These are phyloP conservation scores for Trichopoda pennipes DNA, from an alignment of 2,888 invertebrate species.

Conservation along the genomic window DNA sequence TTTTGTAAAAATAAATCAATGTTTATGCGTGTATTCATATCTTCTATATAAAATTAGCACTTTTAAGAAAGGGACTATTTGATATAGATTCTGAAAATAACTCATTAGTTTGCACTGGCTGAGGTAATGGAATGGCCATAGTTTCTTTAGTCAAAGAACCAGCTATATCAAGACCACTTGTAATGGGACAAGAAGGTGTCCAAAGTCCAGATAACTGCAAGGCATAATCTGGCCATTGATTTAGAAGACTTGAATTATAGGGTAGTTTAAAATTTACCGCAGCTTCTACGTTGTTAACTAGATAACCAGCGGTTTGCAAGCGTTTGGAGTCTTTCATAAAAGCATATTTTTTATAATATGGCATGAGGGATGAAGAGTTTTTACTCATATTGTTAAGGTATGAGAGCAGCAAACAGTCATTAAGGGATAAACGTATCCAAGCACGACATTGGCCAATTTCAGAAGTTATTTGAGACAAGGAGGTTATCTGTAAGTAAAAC, in stretches of 20 bases:
- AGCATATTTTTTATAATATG: slow-evolving; percentile 91
- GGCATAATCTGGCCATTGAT: slow-evolving; percentile 93
- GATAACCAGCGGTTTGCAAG: slow-evolving; percentile 88
- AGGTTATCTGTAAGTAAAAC: slow-evolving; percentile 83
- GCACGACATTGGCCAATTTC: slow-evolving; percentile 96
- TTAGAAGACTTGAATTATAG: slow-evolving; percentile 91
- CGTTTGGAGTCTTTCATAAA: slow-evolving; percentile 91
- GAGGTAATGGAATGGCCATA: slow-evolving; percentile 77
- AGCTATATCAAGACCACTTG: slow-evolving; percentile 90
- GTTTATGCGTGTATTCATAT: slow-evolving; percentile 76
- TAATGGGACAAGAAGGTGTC: slow-evolving; percentile 89
- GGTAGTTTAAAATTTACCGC: slow-evolving; percentile 88
- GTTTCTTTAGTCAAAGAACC: slow-evolving; percentile 83
- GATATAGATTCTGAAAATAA: slow-evolving; percentile 80
- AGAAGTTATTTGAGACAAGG: slow-evolving; percentile 89
- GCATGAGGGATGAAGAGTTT: slow-evolving; percentile 88
- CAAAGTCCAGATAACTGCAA: slow-evolving; percentile 92
- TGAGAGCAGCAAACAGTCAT: slow-evolving; percentile 92
- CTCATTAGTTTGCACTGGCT: slow-evolving; percentile 78
- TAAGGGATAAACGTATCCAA: slow-evolving; percentile 94
- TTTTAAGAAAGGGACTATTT: slow-evolving; percentile 78
- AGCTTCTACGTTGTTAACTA: slow-evolving; percentile 89
- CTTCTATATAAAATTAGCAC: slow-evolving; percentile 76
- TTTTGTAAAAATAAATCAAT: slow-evolving; percentile 79
- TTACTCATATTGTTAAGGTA: slow-evolving; percentile 91